Evolutionary conservation across 2,888 invertebrate genomes (phyloP), one percentile per base, ranked within the genome.

Genomic region (Ormyrus rosae): DNA sequence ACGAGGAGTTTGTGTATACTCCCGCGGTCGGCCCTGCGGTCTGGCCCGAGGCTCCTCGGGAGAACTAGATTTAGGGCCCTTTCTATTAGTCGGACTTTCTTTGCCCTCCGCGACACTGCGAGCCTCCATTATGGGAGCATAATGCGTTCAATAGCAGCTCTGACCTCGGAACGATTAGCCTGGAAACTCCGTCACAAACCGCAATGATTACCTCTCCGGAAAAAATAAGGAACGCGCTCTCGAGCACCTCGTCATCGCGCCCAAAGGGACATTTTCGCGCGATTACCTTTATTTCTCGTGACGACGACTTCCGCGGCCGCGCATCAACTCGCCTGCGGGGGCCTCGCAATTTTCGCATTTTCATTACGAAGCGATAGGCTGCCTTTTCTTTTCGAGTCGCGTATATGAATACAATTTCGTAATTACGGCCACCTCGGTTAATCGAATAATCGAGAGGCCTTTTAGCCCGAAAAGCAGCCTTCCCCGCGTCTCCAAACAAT

Each of bases 251-350:
- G 73, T 79, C 72, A 79, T 73, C 68, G 64, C 61, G 74, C 80
- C 80, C 71, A 80, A 80, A 80, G 80, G 80, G 80, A 80, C 71
- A 65, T 69, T 63, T 69, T 63, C 69, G 46, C 53, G 55, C 46
- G 55, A 75, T 71, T 78, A 45, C 72, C 67, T 67, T 19, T 53
- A 67, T 70, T 74, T 70, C 69, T 74, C 73, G 69, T 75, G 11
- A 56, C 19, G 11, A 56, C 19, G 71, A 80, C 80, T 80, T 80
- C 80, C 80, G 80, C 67, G 63, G 19, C 19, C 19, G 19, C 19
- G 1, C 48, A 45, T 45, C 9, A 11, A 10, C 48, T 45, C 65
- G 46, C 74, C 74, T 50, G 6, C 56, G 34, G 58, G n/a, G 9
- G 1, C 65, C 5, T 56, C 7, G 73, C 63, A 79, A 79, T 79